These are phyloP conservation scores for Eidolon helvum DNA, from an alignment of 2,113 vertebrate genomes.

Conservation along the genomic window DNA sequence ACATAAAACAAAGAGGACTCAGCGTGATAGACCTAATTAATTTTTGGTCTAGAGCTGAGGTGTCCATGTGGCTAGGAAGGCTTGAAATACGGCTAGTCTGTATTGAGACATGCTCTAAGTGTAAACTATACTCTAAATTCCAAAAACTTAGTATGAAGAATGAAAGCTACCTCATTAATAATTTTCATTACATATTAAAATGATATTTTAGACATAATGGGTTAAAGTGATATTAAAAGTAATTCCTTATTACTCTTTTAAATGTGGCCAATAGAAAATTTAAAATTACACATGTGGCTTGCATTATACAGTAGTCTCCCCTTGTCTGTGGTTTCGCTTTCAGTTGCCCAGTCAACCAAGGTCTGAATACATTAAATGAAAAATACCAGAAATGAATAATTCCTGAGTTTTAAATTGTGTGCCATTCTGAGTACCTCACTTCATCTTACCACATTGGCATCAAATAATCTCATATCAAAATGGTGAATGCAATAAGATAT, in stretches of 20 bases:
- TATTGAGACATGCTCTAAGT: background rate
- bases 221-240: slow-evolving; percentile 15
- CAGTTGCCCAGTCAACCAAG: background rate
- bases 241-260: slow-evolving; percentile 38
- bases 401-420: background rate
- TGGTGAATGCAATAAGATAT: background rate
- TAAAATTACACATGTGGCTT: slow-evolving; percentile 9
- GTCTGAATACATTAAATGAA: background rate
- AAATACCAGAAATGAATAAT: background rate
- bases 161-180: background rate
- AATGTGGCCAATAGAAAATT: background rate
- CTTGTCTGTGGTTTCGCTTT: background rate
- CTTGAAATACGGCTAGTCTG: background rate
- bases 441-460: background rate
- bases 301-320: background rate
- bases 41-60: slow-evolving; percentile 1
- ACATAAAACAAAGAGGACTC: slow-evolving; percentile 29
- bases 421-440: background rate
- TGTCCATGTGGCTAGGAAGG: background rate
- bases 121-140: slow-evolving; percentile 10
- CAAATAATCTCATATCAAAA: background rate
- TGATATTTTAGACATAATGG: background rate
- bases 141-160: slow-evolving; percentile 11
- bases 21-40: slow-evolving; percentile 19
- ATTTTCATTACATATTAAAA: slow-evolving; percentile 26